These are phyloP conservation scores for Nautilus pompilius DNA, from an alignment of 1,140 invertebrate species.

Conservation along the genomic window DNA sequence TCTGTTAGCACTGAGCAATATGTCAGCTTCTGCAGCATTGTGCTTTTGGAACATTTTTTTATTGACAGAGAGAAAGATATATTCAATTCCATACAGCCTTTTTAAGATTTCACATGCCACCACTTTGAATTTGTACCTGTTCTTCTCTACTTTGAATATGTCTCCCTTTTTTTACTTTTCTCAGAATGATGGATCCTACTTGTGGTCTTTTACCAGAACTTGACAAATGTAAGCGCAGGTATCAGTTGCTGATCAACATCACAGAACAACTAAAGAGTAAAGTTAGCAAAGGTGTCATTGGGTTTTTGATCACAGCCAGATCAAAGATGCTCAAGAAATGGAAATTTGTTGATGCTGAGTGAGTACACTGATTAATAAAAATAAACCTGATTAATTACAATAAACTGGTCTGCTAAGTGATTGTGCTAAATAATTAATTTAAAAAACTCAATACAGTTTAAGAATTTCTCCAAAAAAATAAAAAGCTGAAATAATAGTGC, in stretches of 20 bases:
- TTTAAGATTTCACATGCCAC: conserved; percentile 5
- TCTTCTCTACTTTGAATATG: background rate
- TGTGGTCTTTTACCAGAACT: conserved; percentile 53
- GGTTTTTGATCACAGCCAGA: conserved; percentile 52
- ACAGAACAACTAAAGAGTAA: conserved; percentile 55
- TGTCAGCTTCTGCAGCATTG: no score
- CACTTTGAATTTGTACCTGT: background rate
- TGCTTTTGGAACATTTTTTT: background rate
- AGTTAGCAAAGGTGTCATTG: conserved; percentile 55
- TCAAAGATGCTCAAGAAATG: conserved; percentile 54
- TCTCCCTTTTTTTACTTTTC: background rate
- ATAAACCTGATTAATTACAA: no score
- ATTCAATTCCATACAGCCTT: conserved; percentile 11
- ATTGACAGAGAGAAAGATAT: conserved; percentile 16
- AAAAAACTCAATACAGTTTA: no score
- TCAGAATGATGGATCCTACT: conserved; percentile 51
- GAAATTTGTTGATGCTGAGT: conserved; percentile 54
- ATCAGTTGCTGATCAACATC: conserved; percentile 48
- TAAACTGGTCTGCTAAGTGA: no score
- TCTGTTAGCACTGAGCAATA: no score
- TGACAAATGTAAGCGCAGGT: conserved; percentile 49
- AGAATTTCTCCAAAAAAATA: no score
- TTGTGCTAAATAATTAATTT: no score
- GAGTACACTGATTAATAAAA: conserved; percentile 14
- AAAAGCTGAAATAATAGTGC: no score